Evolutionary conservation across 2,113 vertebrate genomes (phyloP).

Genomic region (Hystrix brachyura): DNA sequence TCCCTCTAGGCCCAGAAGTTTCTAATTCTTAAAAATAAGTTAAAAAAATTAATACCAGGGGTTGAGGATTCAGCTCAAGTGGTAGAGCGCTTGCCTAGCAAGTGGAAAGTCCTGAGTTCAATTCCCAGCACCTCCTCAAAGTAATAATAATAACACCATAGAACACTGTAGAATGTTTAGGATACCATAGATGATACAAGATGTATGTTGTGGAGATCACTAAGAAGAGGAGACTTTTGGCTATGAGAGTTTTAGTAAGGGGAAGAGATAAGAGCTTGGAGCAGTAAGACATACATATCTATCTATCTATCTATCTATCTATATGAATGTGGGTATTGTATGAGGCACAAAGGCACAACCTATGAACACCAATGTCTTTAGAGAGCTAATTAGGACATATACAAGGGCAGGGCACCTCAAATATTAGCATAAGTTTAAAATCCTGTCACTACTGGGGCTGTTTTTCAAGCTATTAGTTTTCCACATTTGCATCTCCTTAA

Average conservation of each 20-base stretch:
- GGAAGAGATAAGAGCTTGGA: background rate
- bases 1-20: background rate
- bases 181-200: background rate
- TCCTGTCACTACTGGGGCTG: background rate
- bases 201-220: background rate
- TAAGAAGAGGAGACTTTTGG: too few relatives aligned
- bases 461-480: background rate
- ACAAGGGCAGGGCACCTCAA: background rate
- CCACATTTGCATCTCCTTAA: background rate
- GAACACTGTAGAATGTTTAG: background rate
- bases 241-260: background rate
- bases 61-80: too few relatives aligned
- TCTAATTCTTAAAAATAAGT: background rate
- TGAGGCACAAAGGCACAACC: background rate
- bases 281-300: background rate
- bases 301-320: too few relatives aligned
- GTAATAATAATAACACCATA: background rate
- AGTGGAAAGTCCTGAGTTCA: too few relatives aligned
- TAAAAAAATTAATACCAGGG: too few relatives aligned
- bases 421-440: background rate
- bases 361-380: background rate
- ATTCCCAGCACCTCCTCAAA: too few relatives aligned
- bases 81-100: too few relatives aligned
- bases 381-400: background rate
- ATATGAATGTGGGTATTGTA: too few relatives aligned